Conservation (phyloP, 2,888 invertebrate genomes). For the Diachrysia chrysitis region DNA sequence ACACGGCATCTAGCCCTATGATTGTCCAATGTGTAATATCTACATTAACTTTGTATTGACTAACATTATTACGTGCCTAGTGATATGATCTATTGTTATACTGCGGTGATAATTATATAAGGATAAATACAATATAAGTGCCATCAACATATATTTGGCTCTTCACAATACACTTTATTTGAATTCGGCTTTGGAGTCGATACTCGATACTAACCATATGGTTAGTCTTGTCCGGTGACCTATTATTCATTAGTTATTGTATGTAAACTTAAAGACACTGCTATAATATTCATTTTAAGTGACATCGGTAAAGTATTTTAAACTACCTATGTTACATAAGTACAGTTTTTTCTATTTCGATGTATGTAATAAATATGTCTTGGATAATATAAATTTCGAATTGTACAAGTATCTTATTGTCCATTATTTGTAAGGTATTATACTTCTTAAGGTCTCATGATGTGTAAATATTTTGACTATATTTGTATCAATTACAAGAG, state of each 20-base stretch:
- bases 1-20: conserved; percentile 67
- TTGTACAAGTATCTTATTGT: conserved; percentile 75
- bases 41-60: conserved; percentile 64
- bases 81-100: conserved; percentile 62
- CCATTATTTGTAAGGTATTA: conserved; percentile 75
- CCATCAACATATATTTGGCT: conserved; percentile 58
- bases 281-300: conserved; percentile 35
- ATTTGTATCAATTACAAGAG: conserved; percentile 68
- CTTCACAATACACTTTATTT: conserved; percentile 31
- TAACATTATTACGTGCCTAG: conserved; percentile 68
- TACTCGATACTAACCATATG: conserved; percentile 32
- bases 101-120: conserved; percentile 59
- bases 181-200: conserved; percentile 17
- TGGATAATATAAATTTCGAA: conserved; percentile 69
- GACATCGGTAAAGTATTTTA: conserved; percentile 39
- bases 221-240: conserved; percentile 26
- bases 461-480: conserved; percentile 75
- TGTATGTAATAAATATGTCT: conserved; percentile 54
- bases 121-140: conserved; percentile 58
- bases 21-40: conserved; percentile 68
- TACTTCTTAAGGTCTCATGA: conserved; percentile 64
- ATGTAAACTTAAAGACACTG: conserved; percentile 26
- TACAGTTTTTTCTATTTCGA: conserved; percentile 49
- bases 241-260: conserved; percentile 20
- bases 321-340: conserved; percentile 38